A percentile compares a stretch with the other conserved stretches of the same genome.
Evolutionary conservation across 2,888 invertebrate genomes (phyloP).

Genomic region (Eristalis tenax): DNA sequence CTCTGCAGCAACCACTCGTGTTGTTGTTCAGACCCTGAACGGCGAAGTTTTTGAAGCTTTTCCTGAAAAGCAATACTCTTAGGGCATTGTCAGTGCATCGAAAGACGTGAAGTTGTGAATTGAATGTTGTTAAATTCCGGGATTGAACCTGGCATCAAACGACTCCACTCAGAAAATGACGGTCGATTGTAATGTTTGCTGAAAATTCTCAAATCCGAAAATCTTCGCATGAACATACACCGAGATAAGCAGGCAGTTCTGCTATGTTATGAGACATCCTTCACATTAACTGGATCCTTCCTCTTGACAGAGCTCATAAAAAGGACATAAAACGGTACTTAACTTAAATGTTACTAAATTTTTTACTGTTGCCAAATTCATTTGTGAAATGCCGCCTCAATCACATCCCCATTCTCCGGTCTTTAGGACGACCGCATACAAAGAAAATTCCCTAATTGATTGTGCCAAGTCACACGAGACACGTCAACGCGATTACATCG

Average conservation of each 20-base stretch:
- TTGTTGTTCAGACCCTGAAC: too few relatives aligned
- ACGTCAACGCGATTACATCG: conserved; percentile 21
- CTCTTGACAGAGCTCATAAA: conserved; percentile 17
- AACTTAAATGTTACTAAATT: conserved; percentile 31
- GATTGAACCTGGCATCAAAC: too few relatives aligned
- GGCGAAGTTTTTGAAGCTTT: too few relatives aligned
- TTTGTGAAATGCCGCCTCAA: conserved; percentile 34
- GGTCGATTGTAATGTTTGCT: too few relatives aligned
- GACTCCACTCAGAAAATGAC: too few relatives aligned
- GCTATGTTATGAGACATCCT: not conserved
- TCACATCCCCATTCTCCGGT: not conserved
- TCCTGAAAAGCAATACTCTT: too few relatives aligned
- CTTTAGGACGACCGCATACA: conserved; percentile 24
- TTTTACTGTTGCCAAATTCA: conserved; percentile 27
- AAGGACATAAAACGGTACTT: conserved; percentile 45
- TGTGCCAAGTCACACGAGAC: conserved; percentile 3
- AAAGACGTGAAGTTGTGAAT: too few relatives aligned
- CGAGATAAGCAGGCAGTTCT: not conserved
- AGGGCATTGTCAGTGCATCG: too few relatives aligned
- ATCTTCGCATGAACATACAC: too few relatives aligned
- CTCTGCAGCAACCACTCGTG: too few relatives aligned
- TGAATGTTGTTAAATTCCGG: too few relatives aligned
- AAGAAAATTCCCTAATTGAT: conserved; percentile 41
- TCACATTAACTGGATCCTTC: not conserved
- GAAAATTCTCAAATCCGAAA: too few relatives aligned